Evolutionary conservation across 2,888 invertebrate species (phyloP).

Genomic region (Adelognathus sp.): DNA sequence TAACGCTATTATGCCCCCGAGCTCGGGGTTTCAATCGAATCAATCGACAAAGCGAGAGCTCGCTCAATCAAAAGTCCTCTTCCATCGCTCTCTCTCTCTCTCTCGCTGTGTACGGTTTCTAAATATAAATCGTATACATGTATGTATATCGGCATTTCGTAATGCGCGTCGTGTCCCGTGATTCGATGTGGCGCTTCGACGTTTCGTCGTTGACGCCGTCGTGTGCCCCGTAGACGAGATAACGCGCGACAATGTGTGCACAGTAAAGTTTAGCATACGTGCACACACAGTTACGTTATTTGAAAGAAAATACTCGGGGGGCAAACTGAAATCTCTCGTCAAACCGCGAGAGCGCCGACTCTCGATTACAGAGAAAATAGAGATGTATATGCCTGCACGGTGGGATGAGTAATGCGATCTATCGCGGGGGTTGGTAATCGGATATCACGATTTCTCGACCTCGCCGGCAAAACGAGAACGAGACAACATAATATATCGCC

Average conservation of each 20-base stretch:
- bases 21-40: slow-evolving; percentile 29
- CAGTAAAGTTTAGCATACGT: neutral
- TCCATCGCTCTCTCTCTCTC: no score
- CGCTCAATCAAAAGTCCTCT: slow-evolving; percentile 33
- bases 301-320: neutral
- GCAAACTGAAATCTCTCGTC: neutral
- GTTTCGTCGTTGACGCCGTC: neutral
- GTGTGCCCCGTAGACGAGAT: no score
- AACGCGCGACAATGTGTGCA: slow-evolving; percentile 2
- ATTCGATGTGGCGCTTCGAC: slow-evolving; percentile 30
- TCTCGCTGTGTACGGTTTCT: no score
- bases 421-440: slow-evolving; percentile 38
- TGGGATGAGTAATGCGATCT: slow-evolving; percentile 35
- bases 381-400: neutral
- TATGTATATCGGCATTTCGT: slow-evolving; percentile 36
- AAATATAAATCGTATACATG: slow-evolving; percentile 42
- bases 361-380: neutral
- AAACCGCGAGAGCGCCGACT: neutral
- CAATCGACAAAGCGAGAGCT: slow-evolving; percentile 43
- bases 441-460: slow-evolving; percentile 39
- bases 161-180: slow-evolving; percentile 36
- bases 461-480: slow-evolving; percentile 29
- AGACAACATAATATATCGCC: neutral
- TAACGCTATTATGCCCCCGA: neutral
- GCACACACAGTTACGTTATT: neutral